Conservation (phyloP, 2,797 vertebrate genomes). For the Glyptemys insculpta region DNA sequence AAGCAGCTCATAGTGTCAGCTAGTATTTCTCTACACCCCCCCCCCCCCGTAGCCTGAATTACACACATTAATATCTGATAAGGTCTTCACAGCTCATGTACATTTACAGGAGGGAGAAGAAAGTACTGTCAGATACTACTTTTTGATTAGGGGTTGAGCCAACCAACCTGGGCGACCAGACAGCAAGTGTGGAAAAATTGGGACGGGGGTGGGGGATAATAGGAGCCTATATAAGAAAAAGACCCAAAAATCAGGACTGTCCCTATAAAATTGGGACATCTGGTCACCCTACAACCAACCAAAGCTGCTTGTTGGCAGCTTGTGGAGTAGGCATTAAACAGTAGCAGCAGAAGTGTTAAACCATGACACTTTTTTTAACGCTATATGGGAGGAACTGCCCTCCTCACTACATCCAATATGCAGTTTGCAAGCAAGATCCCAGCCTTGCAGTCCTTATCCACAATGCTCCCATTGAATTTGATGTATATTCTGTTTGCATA, state of each 20-base stretch:
- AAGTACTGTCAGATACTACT: conserved; percentile 23
- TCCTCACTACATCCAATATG: not conserved
- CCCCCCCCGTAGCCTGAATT: conserved; percentile 45
- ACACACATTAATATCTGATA: conserved; percentile 68
- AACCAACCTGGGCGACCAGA: not conserved
- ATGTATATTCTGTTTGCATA: not conserved
- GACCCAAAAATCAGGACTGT: too few species aligned
- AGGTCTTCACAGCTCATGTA: conserved; percentile 65
- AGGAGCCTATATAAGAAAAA: too few species aligned
- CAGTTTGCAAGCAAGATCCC: not conserved
- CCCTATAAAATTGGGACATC: too few species aligned
- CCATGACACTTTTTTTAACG: not conserved
- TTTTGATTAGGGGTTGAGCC: conserved; percentile 28
- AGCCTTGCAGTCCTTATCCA: not conserved
- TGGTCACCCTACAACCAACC: not conserved
- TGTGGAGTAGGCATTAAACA: conserved; percentile 21
- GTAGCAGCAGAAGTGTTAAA: conserved; percentile 15
- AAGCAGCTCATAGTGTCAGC: conserved; percentile 48
- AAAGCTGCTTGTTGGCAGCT: conserved; percentile 6
- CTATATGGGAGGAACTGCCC: not conserved
- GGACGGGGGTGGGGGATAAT: too few species aligned
- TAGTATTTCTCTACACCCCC: conserved; percentile 8
- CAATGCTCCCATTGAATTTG: not conserved
- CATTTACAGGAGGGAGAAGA: conserved; percentile 34
- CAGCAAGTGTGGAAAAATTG: too few species aligned